Percentiles rank a stretch among this genome's conserved stretches.
phyloP scores from a whole-genome alignment of 2,888 invertebrate species.

The Tetropium fuscum region DNA sequence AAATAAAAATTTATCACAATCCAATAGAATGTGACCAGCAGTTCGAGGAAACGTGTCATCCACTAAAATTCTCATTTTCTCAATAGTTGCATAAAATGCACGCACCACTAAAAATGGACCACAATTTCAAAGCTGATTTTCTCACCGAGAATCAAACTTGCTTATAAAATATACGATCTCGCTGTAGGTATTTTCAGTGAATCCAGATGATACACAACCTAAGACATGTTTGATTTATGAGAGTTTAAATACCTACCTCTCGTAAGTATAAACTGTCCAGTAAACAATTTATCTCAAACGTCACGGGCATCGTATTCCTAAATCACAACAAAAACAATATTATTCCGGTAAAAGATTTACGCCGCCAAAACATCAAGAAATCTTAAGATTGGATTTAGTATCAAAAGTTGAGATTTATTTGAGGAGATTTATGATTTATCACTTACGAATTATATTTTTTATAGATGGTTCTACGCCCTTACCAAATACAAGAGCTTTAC shows the following conservation, averaged over 20 bases:
- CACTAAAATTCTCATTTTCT: too few species aligned
- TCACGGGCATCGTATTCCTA: background rate
- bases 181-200: too few species aligned
- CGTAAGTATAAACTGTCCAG: conserved; percentile 7
- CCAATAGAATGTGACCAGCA: background rate
- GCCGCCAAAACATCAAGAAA: conserved; percentile 11
- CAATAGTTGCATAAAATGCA: too few species aligned
- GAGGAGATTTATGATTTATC: conserved; percentile 9
- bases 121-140: too few species aligned
- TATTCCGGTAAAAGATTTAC: conserved; percentile 16
- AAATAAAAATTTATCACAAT: conserved; percentile 6
- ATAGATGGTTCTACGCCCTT: too few species aligned
- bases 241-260: background rate
- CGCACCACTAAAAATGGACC: too few species aligned
- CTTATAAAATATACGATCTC: too few species aligned
- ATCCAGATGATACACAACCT: too few species aligned
- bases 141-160: too few species aligned
- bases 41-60: too few species aligned
- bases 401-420: conserved; percentile 8
- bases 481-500: too few species aligned
- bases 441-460: background rate
- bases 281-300: conserved; percentile 4
- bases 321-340: conserved; percentile 13
- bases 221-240: background rate
- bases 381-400: conserved; percentile 8